Conservation (phyloP, 2,888 invertebrate genomes). For the Coenonympha glycerion region DNA sequence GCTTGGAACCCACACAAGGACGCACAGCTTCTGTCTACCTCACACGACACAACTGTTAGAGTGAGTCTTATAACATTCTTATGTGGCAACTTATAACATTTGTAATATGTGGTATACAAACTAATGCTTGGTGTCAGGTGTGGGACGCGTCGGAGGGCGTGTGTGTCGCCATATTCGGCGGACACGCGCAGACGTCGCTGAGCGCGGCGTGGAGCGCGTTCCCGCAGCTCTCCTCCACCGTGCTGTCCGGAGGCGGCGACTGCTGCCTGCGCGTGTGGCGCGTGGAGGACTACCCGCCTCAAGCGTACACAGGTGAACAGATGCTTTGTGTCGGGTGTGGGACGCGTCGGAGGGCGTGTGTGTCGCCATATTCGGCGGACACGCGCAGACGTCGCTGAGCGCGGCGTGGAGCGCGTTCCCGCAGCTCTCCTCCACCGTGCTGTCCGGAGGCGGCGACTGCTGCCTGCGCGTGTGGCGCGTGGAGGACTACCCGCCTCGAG, state of each 20-base stretch:
- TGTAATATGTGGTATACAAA: neutral
- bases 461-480: conserved; percentile 80
- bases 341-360: conserved; percentile 39
- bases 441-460: conserved; percentile 81
- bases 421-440: conserved; percentile 71
- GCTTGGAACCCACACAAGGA: conserved; percentile 83
- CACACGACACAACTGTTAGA: conserved; percentile 81
- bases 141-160: conserved; percentile 30
- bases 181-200: conserved; percentile 73
- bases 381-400: conserved; percentile 71
- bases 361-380: conserved; percentile 77
- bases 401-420: conserved; percentile 79
- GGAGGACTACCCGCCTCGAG: conserved; percentile 55
- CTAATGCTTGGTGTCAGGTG: too few relatives aligned
- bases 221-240: conserved; percentile 68
- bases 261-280: conserved; percentile 81
- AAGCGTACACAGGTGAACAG: conserved; percentile 28
- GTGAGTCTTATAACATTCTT: too few relatives aligned
- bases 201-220: conserved; percentile 80
- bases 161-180: conserved; percentile 76
- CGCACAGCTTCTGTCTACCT: conserved; percentile 79
- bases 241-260: conserved; percentile 82
- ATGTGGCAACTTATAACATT: too few relatives aligned
- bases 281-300: conserved; percentile 59
- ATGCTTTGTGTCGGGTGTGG: conserved; percentile 16